Percentiles rank a stretch among this genome's conserved stretches.
phyloP scores from a whole-genome alignment of 2,888 invertebrate species.

The Thereva unica region DNA sequence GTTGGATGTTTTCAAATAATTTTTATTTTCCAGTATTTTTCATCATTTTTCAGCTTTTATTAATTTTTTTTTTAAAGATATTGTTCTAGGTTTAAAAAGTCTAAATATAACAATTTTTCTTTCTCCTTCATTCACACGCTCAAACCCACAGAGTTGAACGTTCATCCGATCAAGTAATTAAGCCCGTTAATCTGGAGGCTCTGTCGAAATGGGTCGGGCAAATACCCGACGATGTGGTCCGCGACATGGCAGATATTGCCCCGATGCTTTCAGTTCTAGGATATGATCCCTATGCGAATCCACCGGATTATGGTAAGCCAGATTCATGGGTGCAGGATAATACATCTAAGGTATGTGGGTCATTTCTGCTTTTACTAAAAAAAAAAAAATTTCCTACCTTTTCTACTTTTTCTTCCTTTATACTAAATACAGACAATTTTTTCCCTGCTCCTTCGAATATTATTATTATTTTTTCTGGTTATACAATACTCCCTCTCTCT shows the following conservation, averaged over 20 bases:
- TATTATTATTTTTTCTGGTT: not conserved
- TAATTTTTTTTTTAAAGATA: not conserved
- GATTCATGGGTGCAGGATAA: slow-evolving; percentile 75
- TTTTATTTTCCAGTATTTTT: slow-evolving; percentile 2
- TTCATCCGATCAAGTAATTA: slow-evolving; percentile 98
- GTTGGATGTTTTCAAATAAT: slow-evolving; percentile 1
- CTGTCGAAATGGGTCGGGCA: slow-evolving; percentile 90
- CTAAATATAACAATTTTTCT: not conserved
- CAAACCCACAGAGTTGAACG: slow-evolving; percentile 81
- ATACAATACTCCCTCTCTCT: no score
- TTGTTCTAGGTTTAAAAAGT: no score
- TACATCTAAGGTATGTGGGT: slow-evolving; percentile 60
- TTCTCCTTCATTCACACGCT: not conserved
- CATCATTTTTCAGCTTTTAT: not conserved
- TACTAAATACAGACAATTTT: not conserved
- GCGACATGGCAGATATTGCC: slow-evolving; percentile 90
- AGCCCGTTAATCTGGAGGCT: slow-evolving; percentile 96
- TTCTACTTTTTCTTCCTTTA: no score
- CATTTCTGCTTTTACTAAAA: slow-evolving; percentile 14
- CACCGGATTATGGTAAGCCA: slow-evolving; percentile 90
- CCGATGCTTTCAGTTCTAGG: slow-evolving; percentile 92
- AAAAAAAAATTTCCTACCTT: not conserved
- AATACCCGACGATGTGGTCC: slow-evolving; percentile 87
- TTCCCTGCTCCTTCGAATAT: slow-evolving; percentile 27
- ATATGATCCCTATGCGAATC: slow-evolving; percentile 96